Conservation (phyloP, 2,797 vertebrate genomes). For the Coccyzus lansbergi region DNA sequence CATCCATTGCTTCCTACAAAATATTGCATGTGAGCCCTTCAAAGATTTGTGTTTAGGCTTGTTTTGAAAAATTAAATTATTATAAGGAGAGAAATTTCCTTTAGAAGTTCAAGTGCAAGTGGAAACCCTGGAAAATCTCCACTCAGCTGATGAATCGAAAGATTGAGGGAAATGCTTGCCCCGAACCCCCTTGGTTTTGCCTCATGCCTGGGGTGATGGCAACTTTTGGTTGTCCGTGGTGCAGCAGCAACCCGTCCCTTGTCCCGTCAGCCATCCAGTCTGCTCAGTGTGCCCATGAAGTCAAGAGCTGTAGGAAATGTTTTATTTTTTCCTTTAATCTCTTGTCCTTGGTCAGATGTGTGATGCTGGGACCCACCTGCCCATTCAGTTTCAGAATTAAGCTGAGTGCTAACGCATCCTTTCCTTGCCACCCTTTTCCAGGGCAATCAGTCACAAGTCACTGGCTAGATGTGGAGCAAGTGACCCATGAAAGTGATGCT, state of each 20-base stretch:
- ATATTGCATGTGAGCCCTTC: background rate
- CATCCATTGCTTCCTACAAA: background rate
- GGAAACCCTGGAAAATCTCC: background rate
- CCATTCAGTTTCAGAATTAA: background rate
- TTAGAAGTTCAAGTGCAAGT: background rate
- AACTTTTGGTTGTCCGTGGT: background rate
- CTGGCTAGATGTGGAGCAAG: background rate
- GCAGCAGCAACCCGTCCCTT: background rate
- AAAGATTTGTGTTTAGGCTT: background rate
- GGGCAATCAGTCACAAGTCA: background rate
- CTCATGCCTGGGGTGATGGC: background rate
- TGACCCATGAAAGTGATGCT: background rate
- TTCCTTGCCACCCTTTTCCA: background rate
- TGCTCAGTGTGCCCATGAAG: accelerated
- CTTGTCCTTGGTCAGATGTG: background rate
- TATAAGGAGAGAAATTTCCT: background rate
- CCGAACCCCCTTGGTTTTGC: background rate
- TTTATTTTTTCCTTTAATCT: background rate
- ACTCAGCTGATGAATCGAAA: background rate
- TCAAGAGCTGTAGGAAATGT: background rate
- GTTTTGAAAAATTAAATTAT: background rate
- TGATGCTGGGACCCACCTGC: background rate
- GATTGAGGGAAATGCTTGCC: accelerated
- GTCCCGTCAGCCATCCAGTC: background rate
- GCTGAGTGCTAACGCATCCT: background rate